A percentile compares a stretch with the other conserved stretches of the same genome.
phyloP scores from a whole-genome alignment of 2,797 vertebrate genomes.

The Distichodus sexfasciatus region DNA sequence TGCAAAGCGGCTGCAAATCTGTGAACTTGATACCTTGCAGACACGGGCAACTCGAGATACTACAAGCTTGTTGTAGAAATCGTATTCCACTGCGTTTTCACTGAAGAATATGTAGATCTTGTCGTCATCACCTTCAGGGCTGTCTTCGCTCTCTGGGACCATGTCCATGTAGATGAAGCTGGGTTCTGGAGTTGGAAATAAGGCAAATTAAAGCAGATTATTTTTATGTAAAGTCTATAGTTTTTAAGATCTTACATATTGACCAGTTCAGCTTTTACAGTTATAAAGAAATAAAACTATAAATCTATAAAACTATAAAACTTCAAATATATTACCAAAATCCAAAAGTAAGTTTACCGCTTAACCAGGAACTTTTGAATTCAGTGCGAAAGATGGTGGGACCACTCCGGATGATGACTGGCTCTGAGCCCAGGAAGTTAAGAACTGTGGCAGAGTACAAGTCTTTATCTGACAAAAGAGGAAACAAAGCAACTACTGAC shows the following conservation, averaged over 20 bases:
- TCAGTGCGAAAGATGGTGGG: constrained; percentile 68
- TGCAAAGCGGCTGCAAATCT: too few species aligned
- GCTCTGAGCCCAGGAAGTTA: constrained; percentile 82
- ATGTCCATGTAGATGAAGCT: constrained; percentile 79
- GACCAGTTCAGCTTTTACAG: too few species aligned
- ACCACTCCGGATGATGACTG: constrained; percentile 72
- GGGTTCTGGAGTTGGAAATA: constrained; percentile 42
- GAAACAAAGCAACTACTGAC: neutral
- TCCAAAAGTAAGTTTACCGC: constrained; percentile 57
- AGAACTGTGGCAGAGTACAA: constrained; percentile 80
- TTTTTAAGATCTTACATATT: too few species aligned
- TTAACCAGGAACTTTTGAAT: constrained; percentile 77
- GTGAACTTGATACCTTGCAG: constrained; percentile 79
- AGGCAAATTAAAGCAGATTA: neutral
- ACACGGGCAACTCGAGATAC: constrained; percentile 79
- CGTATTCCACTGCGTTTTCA: constrained; percentile 80
- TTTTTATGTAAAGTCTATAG: neutral
- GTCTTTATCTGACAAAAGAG: constrained; percentile 67
- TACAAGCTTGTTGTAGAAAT: constrained; percentile 76
- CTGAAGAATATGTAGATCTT: constrained; percentile 84
- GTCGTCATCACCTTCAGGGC: constrained; percentile 70
- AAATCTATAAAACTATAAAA: neutral
- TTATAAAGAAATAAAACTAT: neutral
- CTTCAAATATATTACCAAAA: neutral
- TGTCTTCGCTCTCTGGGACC: constrained; percentile 70